A percentile compares a stretch with the other conserved stretches of the same genome.
Evolutionary conservation across 2,113 vertebrate genomes (phyloP).

Genomic region (Andinoacara biseriatus): DNA sequence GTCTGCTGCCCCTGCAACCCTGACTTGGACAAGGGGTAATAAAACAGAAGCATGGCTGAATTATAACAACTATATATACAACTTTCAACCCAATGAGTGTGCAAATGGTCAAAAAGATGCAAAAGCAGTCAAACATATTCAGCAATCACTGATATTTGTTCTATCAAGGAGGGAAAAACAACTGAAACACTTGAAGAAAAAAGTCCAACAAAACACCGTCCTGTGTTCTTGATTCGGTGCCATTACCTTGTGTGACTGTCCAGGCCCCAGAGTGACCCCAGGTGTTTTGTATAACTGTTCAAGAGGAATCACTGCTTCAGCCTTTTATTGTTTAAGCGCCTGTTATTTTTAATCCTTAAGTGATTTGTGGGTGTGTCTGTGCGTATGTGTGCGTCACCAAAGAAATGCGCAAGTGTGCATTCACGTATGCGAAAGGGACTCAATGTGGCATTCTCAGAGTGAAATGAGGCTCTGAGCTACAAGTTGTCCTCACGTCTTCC

Average conservation of each 20-base stretch:
- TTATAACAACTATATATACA: too few species aligned
- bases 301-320: slow-evolving; percentile 34
- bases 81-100: neutral
- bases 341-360: slow-evolving; percentile 73
- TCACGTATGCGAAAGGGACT: slow-evolving; percentile 38
- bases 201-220: slow-evolving; percentile 4
- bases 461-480: slow-evolving; percentile 54
- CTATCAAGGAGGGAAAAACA: neutral
- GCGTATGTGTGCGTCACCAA: slow-evolving; percentile 2
- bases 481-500: slow-evolving; percentile 75
- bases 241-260: slow-evolving; percentile 18
- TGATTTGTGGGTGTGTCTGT: slow-evolving; percentile 26
- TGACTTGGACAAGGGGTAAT: too few species aligned
- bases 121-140: neutral
- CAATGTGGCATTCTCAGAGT: slow-evolving; percentile 6
- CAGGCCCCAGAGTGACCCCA: slow-evolving; percentile 49
- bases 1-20: too few species aligned
- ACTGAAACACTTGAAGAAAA: slow-evolving; percentile 1
- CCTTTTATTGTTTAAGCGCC: slow-evolving; percentile 70
- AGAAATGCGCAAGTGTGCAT: neutral
- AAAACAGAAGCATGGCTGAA: too few species aligned
- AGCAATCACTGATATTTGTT: neutral
- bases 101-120: neutral
- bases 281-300: slow-evolving; percentile 40
- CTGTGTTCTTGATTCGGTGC: slow-evolving; percentile 6